Conservation (phyloP, 1,140 invertebrate species). For the Apis dorsata region DNA sequence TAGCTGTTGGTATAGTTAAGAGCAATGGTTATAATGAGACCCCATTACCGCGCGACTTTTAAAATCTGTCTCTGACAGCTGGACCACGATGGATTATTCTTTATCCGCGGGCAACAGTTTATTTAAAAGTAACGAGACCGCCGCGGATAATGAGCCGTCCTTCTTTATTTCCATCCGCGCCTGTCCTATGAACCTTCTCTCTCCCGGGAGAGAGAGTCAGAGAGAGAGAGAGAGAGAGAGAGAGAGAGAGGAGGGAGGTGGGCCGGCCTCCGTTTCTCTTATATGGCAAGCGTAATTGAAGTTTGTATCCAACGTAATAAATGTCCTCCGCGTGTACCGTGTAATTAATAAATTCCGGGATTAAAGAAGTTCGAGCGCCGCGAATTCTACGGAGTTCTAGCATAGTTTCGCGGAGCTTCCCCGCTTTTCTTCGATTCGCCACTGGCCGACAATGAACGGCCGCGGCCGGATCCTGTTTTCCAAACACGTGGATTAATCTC, state of each 20-base stretch:
- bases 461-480: neutral
- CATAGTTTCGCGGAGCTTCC: slow-evolving; percentile 1
- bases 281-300: slow-evolving; percentile 50
- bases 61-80: slow-evolving; percentile 72
- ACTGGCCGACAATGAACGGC: neutral
- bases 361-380: slow-evolving; percentile 36
- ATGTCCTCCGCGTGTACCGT: slow-evolving; percentile 38
- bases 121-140: slow-evolving; percentile 59
- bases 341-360: slow-evolving; percentile 49
- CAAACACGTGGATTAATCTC: neutral
- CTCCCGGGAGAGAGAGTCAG: slow-evolving; percentile 8
- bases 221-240: neutral
- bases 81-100: slow-evolving; percentile 68
- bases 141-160: slow-evolving; percentile 50
- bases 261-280: slow-evolving; percentile 13
- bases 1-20: slow-evolving; percentile 61
- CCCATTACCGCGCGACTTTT: slow-evolving; percentile 71
- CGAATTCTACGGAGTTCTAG: slow-evolving; percentile 11
- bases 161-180: slow-evolving; percentile 51
- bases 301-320: slow-evolving; percentile 46
- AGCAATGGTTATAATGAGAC: slow-evolving; percentile 72
- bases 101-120: slow-evolving; percentile 58
- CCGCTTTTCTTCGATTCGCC: neutral
- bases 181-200: slow-evolving; percentile 39
- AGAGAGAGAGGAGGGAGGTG: neutral